A percentile compares a stretch with the other conserved stretches of the same genome.
phyloP scores from a whole-genome alignment of 2,797 vertebrate genomes.

The Scyliorhinus canicula region DNA sequence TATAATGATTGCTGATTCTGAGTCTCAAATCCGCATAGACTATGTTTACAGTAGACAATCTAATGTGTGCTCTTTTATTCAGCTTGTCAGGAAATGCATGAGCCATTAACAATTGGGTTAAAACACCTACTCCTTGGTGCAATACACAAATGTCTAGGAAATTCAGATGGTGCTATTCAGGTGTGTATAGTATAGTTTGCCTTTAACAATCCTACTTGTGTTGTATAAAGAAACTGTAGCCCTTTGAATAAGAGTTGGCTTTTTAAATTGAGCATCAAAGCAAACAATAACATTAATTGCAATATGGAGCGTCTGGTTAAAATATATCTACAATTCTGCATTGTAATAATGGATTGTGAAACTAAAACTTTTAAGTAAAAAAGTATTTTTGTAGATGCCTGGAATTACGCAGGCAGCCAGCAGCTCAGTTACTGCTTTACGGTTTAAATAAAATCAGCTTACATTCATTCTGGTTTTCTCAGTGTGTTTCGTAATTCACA shows the following conservation, averaged over 20 bases:
- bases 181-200: conserved; percentile 52
- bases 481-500: neutral
- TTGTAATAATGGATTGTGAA: neutral
- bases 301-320: neutral
- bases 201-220: neutral
- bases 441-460: neutral
- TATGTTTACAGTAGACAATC: neutral
- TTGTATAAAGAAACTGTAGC: neutral
- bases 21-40: neutral
- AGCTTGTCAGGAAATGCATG: conserved; percentile 85
- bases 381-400: neutral
- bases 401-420: neutral
- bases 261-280: neutral
- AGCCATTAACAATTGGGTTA: conserved; percentile 70
- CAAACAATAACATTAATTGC: neutral
- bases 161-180: conserved; percentile 85
- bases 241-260: neutral
- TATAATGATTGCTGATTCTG: neutral
- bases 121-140: conserved; percentile 92
- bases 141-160: conserved; percentile 87
- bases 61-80: conserved; percentile 41
- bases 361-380: neutral
- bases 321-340: neutral
- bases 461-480: neutral
- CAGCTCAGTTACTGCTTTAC: neutral